A percentile compares a stretch with the other conserved stretches of the same genome.
Evolutionary conservation across 1,140 invertebrate genomes (phyloP).

Genomic region (Hermatobates lingyangjiaoensis): DNA sequence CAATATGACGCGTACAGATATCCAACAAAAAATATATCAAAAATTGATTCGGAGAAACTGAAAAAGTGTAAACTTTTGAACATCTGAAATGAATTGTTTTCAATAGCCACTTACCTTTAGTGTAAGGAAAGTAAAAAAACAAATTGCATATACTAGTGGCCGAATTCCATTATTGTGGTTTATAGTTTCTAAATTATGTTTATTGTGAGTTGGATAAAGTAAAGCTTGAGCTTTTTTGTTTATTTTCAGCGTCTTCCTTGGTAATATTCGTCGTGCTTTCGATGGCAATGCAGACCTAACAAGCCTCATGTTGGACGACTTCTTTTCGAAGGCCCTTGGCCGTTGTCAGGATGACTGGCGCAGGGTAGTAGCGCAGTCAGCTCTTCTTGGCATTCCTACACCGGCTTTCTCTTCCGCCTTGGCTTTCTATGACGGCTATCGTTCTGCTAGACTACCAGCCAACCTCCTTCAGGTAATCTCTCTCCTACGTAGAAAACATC

Average conservation of each 20-base stretch:
- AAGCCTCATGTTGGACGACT: conserved; percentile 87
- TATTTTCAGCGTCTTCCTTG: conserved; percentile 64
- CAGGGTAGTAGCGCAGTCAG: conserved; percentile 28
- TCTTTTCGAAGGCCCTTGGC: conserved; percentile 74
- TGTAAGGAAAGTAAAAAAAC: too few species aligned
- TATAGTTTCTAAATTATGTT: background rate
- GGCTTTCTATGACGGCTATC: conserved; percentile 93
- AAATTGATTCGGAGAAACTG: too few species aligned
- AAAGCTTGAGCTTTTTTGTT: background rate
- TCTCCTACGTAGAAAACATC: too few species aligned
- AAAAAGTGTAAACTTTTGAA: too few species aligned
- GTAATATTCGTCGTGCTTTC: conserved; percentile 92
- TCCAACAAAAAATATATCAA: too few species aligned
- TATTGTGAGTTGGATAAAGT: background rate
- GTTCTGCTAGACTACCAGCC: conserved; percentile 60
- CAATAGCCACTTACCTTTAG: too few species aligned
- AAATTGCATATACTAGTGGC: too few species aligned
- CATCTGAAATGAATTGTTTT: too few species aligned
- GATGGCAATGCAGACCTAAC: conserved; percentile 74
- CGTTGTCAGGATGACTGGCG: conserved; percentile 56
- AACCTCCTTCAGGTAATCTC: conserved; percentile 70
- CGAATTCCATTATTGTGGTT: background rate
- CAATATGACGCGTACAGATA: too few species aligned
- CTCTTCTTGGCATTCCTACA: conserved; percentile 67
- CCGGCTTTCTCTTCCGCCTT: conserved; percentile 84